These are phyloP conservation scores for Cherax destructor DNA, from an alignment of 1,140 invertebrate genomes.

Conservation along the genomic window DNA sequence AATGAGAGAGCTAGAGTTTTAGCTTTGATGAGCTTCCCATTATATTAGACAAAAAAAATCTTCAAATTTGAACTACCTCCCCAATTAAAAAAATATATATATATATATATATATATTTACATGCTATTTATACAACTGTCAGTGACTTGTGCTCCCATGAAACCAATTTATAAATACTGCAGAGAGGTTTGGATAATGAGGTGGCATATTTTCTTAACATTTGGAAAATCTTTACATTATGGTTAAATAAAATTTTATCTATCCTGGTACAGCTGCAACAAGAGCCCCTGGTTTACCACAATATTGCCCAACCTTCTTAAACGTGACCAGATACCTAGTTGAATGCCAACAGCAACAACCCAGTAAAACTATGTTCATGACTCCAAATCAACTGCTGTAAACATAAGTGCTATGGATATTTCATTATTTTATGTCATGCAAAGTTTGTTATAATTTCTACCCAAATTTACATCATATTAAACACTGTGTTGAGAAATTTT, in stretches of 20 bases:
- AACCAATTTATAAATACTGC: background rate
- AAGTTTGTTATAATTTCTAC: background rate
- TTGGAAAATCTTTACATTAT: background rate
- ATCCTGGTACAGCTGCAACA: background rate
- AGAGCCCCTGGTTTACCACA: conserved; percentile 29
- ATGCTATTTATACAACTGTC: background rate
- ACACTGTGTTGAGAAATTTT: background rate
- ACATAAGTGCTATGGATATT: conserved; percentile 13
- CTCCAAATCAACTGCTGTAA: conserved; percentile 27
- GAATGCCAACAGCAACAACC: conserved; percentile 5
- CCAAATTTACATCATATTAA: background rate
- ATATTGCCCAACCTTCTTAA: conserved; percentile 17
- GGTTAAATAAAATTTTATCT: background rate
- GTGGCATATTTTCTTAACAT: background rate
- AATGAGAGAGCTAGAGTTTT: background rate
- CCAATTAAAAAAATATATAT: too few relatives aligned
- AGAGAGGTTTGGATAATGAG: background rate
- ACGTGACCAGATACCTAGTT: conserved; percentile 17
- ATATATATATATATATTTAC: background rate
- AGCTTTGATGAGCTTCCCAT: background rate
- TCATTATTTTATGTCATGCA: conserved; percentile 8
- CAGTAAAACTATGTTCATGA: background rate
- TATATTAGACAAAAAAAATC: background rate
- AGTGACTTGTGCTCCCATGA: background rate
- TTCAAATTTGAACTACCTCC: background rate